Conservation (phyloP, 2,113 vertebrate genomes). For the Platichthys stellatus region DNA sequence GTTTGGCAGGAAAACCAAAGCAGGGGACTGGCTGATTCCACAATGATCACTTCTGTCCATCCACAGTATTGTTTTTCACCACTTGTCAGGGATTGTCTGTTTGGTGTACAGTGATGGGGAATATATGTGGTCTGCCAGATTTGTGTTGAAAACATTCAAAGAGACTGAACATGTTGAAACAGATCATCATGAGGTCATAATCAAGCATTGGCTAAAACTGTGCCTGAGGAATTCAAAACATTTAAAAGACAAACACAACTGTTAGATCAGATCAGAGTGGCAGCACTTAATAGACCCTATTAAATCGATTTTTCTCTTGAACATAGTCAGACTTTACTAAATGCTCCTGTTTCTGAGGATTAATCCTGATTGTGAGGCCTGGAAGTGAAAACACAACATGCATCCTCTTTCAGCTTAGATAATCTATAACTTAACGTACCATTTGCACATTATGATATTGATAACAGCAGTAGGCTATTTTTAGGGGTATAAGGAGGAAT, state of each 20-base stretch:
- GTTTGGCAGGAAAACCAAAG: conserved; percentile 39
- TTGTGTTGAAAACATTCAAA: neutral
- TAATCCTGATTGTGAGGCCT: no score
- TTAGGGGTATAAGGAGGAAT: no score
- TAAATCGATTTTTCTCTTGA: no score
- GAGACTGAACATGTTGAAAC: neutral
- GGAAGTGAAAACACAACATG: no score
- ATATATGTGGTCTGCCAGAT: neutral
- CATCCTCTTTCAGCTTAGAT: no score
- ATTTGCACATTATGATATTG: no score
- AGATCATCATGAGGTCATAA: neutral
- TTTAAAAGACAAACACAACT: neutral
- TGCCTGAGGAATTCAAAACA: neutral
- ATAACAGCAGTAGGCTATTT: no score
- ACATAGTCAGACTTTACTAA: no score
- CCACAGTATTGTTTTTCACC: neutral
- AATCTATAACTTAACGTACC: no score
- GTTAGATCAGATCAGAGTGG: neutral
- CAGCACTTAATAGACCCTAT: no score
- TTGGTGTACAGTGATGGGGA: neutral
- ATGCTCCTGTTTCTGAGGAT: no score
- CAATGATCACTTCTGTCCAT: neutral
- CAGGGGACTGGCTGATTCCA: conserved; percentile 17
- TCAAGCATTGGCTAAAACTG: neutral
- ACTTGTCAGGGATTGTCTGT: conserved; percentile 2